Evolutionary conservation across 2,888 invertebrate species (phyloP).

Genomic region (Cerceris ruficornis): DNA sequence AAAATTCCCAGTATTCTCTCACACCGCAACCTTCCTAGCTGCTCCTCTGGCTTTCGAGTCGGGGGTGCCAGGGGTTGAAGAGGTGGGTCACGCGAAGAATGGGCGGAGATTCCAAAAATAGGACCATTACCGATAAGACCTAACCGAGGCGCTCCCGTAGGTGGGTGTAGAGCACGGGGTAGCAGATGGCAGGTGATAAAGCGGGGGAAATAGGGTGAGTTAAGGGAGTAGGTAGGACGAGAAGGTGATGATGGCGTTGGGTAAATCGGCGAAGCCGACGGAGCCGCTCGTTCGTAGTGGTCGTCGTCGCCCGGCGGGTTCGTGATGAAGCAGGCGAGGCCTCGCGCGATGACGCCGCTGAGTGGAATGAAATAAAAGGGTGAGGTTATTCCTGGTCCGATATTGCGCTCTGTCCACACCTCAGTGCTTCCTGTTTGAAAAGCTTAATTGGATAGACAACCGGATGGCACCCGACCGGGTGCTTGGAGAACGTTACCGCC

Average conservation of each 20-base stretch:
- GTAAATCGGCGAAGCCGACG: constrained; percentile 44
- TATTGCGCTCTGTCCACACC: constrained; percentile 61
- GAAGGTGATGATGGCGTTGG: constrained; percentile 64
- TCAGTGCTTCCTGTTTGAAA: constrained; percentile 50
- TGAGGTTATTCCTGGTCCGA: constrained; percentile 65
- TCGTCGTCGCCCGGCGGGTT: constrained; percentile 2
- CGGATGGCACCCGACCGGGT: constrained; percentile 10
- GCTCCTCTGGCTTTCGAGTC: no score
- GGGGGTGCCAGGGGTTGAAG: constrained; percentile 29
- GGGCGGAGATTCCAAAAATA: constrained; percentile 81
- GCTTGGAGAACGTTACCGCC: neutral
- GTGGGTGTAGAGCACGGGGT: constrained; percentile 55
- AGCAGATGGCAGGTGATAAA: constrained; percentile 80
- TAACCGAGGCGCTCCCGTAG: constrained; percentile 70
- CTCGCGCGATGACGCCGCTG: constrained; percentile 17
- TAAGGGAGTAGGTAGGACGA: constrained; percentile 60
- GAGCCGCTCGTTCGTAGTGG: constrained; percentile 30
- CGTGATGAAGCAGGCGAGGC: constrained; percentile 27
- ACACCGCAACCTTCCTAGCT: no score
- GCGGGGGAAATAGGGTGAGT: constrained; percentile 76
- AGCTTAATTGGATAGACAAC: constrained; percentile 52
- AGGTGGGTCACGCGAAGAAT: constrained; percentile 80
- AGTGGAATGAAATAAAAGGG: constrained; percentile 69
- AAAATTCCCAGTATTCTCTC: no score
- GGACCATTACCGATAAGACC: constrained; percentile 80